Evolutionary conservation across 2,888 invertebrate species (phyloP).

Genomic region (Tenodera sinensis): DNA sequence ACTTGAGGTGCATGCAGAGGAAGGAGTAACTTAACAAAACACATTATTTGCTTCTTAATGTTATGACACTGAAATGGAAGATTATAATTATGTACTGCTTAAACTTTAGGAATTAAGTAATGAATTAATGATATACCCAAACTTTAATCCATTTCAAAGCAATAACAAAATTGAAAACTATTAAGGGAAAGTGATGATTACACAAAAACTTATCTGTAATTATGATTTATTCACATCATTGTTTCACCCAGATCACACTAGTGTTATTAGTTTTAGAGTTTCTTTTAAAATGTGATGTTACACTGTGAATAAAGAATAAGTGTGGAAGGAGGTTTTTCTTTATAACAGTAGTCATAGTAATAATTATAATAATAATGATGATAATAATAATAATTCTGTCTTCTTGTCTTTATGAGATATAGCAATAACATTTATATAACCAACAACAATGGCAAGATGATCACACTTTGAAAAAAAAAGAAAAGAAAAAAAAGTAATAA

Average conservation of each 20-base stretch:
- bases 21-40: too few species aligned
- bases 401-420: conserved; percentile 23
- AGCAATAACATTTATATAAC: conserved; percentile 29
- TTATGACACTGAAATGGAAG: background rate
- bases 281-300: conserved; percentile 16
- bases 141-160: background rate
- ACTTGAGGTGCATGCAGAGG: too few species aligned
- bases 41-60: too few species aligned
- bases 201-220: background rate
- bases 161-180: background rate
- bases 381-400: conserved; percentile 1
- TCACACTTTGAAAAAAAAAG: conserved; percentile 23
- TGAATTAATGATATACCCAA: background rate
- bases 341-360: background rate
- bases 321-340: conserved; percentile 16
- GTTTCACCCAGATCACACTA: conserved; percentile 12
- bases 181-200: background rate
- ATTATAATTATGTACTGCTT: background rate
- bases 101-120: background rate
- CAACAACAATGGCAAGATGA: conserved; percentile 31
- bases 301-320: conserved; percentile 18
- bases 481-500: conserved; percentile 1
- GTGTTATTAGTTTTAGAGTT: background rate
- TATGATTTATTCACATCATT: background rate
- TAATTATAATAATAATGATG: background rate